Conservation (phyloP, 1,140 invertebrate genomes). For the Drosophila elegans region DNA sequence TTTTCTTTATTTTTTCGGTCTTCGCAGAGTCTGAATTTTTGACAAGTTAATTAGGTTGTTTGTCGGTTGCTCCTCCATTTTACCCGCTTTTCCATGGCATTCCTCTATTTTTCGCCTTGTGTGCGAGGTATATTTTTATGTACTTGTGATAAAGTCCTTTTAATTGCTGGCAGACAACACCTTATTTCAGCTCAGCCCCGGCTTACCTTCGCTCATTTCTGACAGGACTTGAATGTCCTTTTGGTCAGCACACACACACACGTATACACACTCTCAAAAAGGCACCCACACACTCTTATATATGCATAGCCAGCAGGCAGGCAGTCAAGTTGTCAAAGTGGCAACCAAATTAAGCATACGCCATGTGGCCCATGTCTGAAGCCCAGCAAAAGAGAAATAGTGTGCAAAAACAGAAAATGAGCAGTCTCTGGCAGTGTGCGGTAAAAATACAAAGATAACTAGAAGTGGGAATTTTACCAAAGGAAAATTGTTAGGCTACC, state of each 20-base stretch:
- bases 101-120: conserved; percentile 2
- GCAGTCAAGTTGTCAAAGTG: conserved; percentile 46
- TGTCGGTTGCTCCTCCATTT: conserved; percentile 5
- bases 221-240: conserved; percentile 1
- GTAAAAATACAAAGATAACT: conserved; percentile 28
- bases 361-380: conserved; percentile 26
- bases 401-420: conserved; percentile 13
- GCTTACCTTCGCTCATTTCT: not conserved
- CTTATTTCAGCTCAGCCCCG: conserved; percentile 13
- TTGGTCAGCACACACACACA: conserved; percentile 19
- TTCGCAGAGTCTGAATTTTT: conserved; percentile 61
- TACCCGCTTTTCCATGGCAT: not conserved
- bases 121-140: conserved; percentile 56
- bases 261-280: not conserved
- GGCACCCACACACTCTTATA: not conserved
- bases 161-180: conserved; percentile 57
- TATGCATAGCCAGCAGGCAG: conserved; percentile 6
- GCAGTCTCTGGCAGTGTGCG: conserved; percentile 12
- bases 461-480: not conserved
- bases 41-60: conserved; percentile 76
- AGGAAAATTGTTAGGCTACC: not conserved
- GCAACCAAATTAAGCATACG: conserved; percentile 46
- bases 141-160: conserved; percentile 65
- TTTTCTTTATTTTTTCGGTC: conserved; percentile 20
- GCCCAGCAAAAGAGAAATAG: conserved; percentile 5